Conservation (phyloP, 2,797 vertebrate genomes). For the Nannoperca obscura region DNA sequence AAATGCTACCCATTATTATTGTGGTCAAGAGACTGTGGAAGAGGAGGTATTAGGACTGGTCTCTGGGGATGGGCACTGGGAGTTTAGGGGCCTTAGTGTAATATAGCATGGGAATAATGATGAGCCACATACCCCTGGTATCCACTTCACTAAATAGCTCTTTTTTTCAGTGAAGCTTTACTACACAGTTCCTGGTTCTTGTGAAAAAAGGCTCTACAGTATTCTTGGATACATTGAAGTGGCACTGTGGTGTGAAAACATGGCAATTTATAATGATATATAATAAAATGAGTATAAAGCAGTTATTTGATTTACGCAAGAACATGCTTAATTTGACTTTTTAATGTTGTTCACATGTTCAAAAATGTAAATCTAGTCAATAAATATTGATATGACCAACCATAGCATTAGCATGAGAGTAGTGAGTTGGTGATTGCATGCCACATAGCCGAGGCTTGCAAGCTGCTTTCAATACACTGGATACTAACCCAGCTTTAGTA, state of each 20-base stretch:
- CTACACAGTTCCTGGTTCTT: slow-evolving; percentile 35
- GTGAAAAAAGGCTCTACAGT: slow-evolving; percentile 18
- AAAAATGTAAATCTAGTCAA: neutral
- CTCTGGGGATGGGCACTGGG: slow-evolving; percentile 70
- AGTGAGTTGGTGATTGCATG: neutral
- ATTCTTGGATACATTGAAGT: neutral
- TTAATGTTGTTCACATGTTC: neutral
- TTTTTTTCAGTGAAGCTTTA: slow-evolving; percentile 55
- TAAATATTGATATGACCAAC: neutral
- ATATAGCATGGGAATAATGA: slow-evolving; percentile 77
- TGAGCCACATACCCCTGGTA: slow-evolving; percentile 70
- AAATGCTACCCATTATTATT: slow-evolving; percentile 78
- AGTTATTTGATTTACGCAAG: neutral
- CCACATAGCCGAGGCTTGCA: neutral
- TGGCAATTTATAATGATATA: neutral
- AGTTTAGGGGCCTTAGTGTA: slow-evolving; percentile 73
- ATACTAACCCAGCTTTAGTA: neutral
- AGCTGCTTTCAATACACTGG: neutral
- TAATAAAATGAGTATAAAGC: too few relatives aligned
- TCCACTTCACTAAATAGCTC: slow-evolving; percentile 70
- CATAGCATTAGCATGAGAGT: neutral
- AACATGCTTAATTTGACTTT: neutral
- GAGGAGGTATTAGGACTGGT: slow-evolving; percentile 72
- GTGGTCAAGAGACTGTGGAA: slow-evolving; percentile 79
- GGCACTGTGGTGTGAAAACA: neutral